A percentile compares a stretch with the other conserved stretches of the same genome.
Evolutionary conservation across 1,140 invertebrate genomes (phyloP).

Genomic region (Drosophila pseudoananassae): DNA sequence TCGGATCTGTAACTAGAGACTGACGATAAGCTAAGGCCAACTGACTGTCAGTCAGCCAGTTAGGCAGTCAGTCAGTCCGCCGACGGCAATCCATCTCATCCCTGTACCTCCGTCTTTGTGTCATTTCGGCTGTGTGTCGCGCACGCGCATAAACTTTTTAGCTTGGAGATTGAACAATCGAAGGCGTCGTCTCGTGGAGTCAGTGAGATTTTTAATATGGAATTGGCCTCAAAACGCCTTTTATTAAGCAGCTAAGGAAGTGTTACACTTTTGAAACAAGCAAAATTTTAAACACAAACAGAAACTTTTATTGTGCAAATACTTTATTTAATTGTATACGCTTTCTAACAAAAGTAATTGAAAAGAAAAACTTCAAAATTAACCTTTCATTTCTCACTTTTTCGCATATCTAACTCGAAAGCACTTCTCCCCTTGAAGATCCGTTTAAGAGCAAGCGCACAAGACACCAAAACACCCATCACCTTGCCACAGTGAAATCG

Average conservation of each 20-base stretch:
- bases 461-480: slow-evolving; percentile 20
- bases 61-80: slow-evolving; percentile 37
- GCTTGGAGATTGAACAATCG: slow-evolving; percentile 25
- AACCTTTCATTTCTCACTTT: not conserved
- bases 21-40: slow-evolving; percentile 42
- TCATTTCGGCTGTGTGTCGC: slow-evolving; percentile 47
- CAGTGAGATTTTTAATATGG: slow-evolving; percentile 49
- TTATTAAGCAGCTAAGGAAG: not conserved
- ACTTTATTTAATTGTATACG: too few relatives aligned
- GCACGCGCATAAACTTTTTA: slow-evolving; percentile 60
- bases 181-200: slow-evolving; percentile 35
- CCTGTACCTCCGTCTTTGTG: slow-evolving; percentile 20
- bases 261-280: not conserved
- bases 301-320: too few relatives aligned
- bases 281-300: not conserved
- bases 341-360: too few relatives aligned
- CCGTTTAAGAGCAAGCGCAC: slow-evolving; percentile 7
- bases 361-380: not conserved
- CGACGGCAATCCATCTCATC: slow-evolving; percentile 74
- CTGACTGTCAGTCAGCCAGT: slow-evolving; percentile 44
- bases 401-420: not conserved
- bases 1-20: slow-evolving; percentile 45
- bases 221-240: slow-evolving; percentile 61
- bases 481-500: slow-evolving; percentile 56
- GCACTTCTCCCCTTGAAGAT: not conserved